Evolutionary conservation across 2,888 invertebrate genomes (phyloP).

Genomic region (Abscondita cerata): DNA sequence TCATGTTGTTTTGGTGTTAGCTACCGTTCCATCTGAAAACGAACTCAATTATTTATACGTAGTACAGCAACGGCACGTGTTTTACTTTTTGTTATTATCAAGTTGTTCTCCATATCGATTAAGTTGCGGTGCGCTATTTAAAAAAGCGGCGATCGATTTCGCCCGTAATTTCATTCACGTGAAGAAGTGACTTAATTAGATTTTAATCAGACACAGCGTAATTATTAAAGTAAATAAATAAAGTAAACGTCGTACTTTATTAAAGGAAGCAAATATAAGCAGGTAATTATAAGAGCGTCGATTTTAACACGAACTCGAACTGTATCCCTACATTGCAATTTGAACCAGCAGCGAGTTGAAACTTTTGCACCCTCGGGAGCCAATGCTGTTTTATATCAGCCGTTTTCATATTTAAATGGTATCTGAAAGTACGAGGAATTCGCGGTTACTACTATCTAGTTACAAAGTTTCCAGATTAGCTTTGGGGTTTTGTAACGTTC

Average conservation of each 20-base stretch:
- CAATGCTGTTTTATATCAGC: conserved; percentile 43
- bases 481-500: conserved; percentile 27
- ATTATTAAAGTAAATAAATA: no score
- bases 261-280: conserved; percentile 14
- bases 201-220: no score
- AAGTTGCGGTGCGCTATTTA: no score
- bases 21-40: no score
- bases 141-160: no score
- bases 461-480: conserved; percentile 42
- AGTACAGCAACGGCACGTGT: no score
- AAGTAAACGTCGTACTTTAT: neutral
- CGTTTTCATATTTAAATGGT: conserved; percentile 44
- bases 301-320: conserved; percentile 19
- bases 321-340: conserved; percentile 23
- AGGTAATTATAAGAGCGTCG: conserved; percentile 22
- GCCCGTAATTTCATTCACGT: no score
- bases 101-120: no score
- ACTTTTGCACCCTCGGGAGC: conserved; percentile 37
- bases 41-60: no score
- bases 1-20: no score
- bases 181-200: no score
- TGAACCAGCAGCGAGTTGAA: conserved; percentile 22
- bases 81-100: no score
- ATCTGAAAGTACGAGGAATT: conserved; percentile 43
- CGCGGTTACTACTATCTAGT: conserved; percentile 40